Evolutionary conservation across 2,113 vertebrate genomes (phyloP).

Genomic region (Abramis brama): DNA sequence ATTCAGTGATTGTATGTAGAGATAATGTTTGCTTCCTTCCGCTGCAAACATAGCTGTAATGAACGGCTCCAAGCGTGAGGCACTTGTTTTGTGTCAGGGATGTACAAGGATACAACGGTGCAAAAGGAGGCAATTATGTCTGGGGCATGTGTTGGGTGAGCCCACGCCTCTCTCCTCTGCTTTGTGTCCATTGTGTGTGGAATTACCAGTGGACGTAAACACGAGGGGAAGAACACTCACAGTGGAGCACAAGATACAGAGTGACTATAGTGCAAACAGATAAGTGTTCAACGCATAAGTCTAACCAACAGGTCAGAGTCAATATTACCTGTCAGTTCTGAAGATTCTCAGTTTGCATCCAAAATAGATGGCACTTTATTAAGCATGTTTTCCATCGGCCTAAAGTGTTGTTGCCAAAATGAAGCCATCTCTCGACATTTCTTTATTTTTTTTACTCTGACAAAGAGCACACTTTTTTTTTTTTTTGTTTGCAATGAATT

Average conservation of each 20-base stretch:
- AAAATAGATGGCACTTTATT: slow-evolving; percentile 57
- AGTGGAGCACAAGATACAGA: slow-evolving; percentile 57
- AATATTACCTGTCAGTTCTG: slow-evolving; percentile 70
- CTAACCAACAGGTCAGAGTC: slow-evolving; percentile 71
- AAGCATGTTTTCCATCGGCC: slow-evolving; percentile 20
- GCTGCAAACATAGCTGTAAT: slow-evolving; percentile 72
- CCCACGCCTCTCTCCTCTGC: slow-evolving; percentile 71
- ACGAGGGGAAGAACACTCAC: slow-evolving; percentile 59
- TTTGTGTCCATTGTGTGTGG: slow-evolving; percentile 74
- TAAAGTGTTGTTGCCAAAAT: slow-evolving; percentile 1
- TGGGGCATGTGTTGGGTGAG: slow-evolving; percentile 70
- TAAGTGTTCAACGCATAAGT: slow-evolving; percentile 76
- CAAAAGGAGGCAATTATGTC: slow-evolving; percentile 80
- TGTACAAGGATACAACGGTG: slow-evolving; percentile 69
- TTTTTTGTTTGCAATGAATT: background rate
- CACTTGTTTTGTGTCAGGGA: slow-evolving; percentile 75
- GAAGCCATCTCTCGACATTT: background rate
- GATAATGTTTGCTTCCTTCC: slow-evolving; percentile 74
- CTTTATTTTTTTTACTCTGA: background rate
- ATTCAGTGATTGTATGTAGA: slow-evolving; percentile 70
- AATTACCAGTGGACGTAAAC: slow-evolving; percentile 73
- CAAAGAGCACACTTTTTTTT: background rate
- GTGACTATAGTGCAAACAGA: slow-evolving; percentile 70
- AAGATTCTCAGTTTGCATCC: slow-evolving; percentile 65
- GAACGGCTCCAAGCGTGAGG: slow-evolving; percentile 73